phyloP scores from a whole-genome alignment of 2,113 vertebrate genomes.

The Cnemophilus loriae region DNA sequence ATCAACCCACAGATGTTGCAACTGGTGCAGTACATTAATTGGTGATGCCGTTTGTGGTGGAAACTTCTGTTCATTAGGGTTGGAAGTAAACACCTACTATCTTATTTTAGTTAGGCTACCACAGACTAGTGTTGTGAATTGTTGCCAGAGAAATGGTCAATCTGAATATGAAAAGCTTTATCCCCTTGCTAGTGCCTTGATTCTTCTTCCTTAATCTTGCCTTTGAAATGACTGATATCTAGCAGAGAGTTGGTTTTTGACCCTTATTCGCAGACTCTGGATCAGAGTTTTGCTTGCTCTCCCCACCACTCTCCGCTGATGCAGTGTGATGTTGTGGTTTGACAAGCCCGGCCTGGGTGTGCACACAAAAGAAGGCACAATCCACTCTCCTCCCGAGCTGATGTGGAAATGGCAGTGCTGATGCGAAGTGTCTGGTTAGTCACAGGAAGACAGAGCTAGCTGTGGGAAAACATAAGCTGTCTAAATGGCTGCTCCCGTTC shows the following conservation, averaged over 20 bases:
- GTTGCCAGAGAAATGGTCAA: background rate
- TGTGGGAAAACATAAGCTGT: constrained; percentile 2
- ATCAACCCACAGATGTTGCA: background rate
- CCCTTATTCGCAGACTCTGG: background rate
- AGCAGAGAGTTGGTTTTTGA: background rate
- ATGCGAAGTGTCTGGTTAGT: background rate
- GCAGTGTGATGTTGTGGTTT: background rate
- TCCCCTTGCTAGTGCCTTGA: background rate
- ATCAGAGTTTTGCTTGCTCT: background rate
- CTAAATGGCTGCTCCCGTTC: background rate
- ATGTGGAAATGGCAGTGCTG: background rate
- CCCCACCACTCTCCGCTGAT: background rate
- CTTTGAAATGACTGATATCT: background rate
- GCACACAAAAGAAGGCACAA: background rate
- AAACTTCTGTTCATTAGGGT: background rate
- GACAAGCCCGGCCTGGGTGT: background rate
- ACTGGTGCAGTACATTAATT: background rate
- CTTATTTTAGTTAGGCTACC: background rate
- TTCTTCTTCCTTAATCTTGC: background rate
- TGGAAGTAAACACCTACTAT: background rate
- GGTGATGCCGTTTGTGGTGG: background rate
- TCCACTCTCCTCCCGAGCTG: background rate
- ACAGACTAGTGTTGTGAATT: background rate
- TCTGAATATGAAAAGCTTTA: background rate
- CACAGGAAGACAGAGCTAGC: background rate